Evolutionary conservation across 2,113 vertebrate species (phyloP).

Genomic region (Oceanodroma tethys): DNA sequence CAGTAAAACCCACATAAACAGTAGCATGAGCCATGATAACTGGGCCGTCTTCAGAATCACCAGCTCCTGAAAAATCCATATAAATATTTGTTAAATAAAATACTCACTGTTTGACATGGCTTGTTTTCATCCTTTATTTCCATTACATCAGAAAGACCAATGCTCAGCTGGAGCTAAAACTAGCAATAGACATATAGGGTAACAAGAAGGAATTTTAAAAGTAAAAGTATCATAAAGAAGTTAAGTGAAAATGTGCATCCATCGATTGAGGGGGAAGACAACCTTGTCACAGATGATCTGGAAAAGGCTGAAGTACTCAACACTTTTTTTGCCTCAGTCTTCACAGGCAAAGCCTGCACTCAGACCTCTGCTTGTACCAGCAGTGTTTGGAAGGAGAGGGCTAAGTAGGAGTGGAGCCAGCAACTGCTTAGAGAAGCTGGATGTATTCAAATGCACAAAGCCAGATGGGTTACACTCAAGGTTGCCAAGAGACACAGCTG

Average conservation of each 20-base stretch:
- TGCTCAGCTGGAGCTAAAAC: neutral
- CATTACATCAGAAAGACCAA: neutral
- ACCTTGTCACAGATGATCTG: neutral
- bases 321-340: neutral
- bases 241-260: neutral
- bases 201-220: neutral
- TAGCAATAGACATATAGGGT: fast-evolving
- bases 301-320: neutral
- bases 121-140: neutral
- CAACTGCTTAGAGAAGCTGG: neutral
- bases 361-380: neutral
- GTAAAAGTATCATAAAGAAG: neutral
- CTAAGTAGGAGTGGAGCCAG: neutral
- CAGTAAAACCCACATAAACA: neutral
- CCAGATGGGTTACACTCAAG: neutral
- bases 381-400: neutral
- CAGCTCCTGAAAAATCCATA: neutral
- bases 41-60: neutral
- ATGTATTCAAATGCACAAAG: neutral
- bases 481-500: neutral
- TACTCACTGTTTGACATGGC: neutral
- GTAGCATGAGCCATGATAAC: conserved; percentile 20
- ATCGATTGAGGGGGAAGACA: neutral
- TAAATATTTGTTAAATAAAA: neutral
- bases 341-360: neutral